Conservation (phyloP, 2,888 invertebrate genomes). For the Autographa gamma region DNA sequence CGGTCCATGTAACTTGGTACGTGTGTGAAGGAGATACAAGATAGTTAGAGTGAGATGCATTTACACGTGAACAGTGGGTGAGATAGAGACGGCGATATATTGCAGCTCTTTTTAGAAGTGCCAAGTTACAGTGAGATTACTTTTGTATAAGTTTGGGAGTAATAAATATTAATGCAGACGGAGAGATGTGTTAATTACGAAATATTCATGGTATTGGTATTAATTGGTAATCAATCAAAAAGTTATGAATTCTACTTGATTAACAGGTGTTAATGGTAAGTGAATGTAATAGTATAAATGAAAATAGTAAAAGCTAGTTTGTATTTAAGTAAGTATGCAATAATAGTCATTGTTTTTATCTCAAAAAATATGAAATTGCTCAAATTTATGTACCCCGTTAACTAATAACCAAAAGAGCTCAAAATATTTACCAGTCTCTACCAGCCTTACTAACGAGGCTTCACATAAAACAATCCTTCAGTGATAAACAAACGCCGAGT, state of each 20-base stretch:
- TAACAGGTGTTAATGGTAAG: neutral
- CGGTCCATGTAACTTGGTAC: neutral
- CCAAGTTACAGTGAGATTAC: neutral
- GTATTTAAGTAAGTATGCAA: too few species aligned
- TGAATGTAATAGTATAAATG: too few species aligned
- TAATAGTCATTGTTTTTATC: too few species aligned
- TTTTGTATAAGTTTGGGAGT: neutral
- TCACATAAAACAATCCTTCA: slow-evolving; percentile 18
- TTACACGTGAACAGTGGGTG: neutral
- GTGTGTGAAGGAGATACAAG: neutral
- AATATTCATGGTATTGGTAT: neutral
- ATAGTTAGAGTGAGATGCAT: neutral
- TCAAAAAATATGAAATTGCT: too few species aligned
- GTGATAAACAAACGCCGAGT: slow-evolving; percentile 42
- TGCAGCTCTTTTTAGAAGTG: neutral
- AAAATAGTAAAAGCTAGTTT: too few species aligned
- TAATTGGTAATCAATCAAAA: neutral
- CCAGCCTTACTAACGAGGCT: slow-evolving; percentile 16
- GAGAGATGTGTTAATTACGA: neutral
- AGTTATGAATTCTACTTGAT: neutral
- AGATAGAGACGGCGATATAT: neutral
- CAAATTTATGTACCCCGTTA: too few species aligned
- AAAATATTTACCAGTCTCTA: neutral
- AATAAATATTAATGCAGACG: neutral
- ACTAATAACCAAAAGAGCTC: too few species aligned